Evolutionary conservation across 1,140 invertebrate genomes (phyloP).

Genomic region (Zaprionus camerounensis): DNA sequence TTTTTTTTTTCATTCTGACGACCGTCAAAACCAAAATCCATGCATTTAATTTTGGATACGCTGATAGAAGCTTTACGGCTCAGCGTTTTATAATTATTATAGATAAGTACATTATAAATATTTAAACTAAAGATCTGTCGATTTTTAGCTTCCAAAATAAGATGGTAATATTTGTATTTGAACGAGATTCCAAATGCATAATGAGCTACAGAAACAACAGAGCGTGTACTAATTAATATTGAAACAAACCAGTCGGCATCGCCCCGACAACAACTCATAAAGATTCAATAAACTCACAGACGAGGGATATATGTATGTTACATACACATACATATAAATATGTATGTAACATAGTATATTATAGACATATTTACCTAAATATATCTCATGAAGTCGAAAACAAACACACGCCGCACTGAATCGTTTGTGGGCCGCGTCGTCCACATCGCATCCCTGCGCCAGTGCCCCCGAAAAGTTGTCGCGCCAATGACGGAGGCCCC

Average conservation of each 20-base stretch:
- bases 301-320: neutral
- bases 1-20: neutral
- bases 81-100: conserved; percentile 33
- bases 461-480: conserved; percentile 44
- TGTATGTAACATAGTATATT: neutral
- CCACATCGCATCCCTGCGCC: conserved; percentile 40
- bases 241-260: conserved; percentile 55
- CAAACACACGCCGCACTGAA: neutral
- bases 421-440: neutral
- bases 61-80: conserved; percentile 5
- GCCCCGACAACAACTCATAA: conserved; percentile 52
- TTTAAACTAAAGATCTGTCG: conserved; percentile 41
- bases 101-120: conserved; percentile 54
- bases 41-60: conserved; percentile 42
- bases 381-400: neutral
- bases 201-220: conserved; percentile 41
- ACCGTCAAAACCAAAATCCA: conserved; percentile 43
- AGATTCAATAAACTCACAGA: conserved; percentile 67
- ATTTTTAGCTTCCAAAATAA: conserved; percentile 39
- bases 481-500: conserved; percentile 4
- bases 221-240: conserved; percentile 74
- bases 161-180: conserved; percentile 66
- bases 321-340: neutral
- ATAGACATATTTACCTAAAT: neutral
- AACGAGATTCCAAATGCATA: conserved; percentile 51